A percentile compares a stretch with the other conserved stretches of the same genome.
Conservation (phyloP, 2,113 vertebrate genomes). For the Brienomyrus longianalis region DNA sequence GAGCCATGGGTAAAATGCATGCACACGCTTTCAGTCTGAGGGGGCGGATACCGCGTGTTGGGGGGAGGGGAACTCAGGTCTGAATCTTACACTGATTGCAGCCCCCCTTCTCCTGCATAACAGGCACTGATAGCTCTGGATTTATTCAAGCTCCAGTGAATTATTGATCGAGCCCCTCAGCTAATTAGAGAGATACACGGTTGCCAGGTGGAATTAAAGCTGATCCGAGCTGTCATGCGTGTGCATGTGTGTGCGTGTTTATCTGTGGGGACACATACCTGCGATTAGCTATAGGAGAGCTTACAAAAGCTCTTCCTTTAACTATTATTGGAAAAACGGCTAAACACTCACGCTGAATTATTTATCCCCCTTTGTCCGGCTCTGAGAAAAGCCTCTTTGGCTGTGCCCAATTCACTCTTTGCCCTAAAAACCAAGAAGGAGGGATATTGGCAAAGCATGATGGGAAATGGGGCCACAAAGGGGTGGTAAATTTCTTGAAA, state of each 20-base stretch:
- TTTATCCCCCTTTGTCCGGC: not conserved
- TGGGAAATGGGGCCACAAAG: not conserved
- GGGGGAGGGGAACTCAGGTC: conserved; percentile 18
- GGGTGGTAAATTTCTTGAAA: not conserved
- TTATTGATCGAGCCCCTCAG: conserved; percentile 75
- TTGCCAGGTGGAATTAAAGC: conserved; percentile 63
- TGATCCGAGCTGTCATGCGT: conserved; percentile 59
- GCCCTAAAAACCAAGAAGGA: not conserved
- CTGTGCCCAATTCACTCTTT: not conserved
- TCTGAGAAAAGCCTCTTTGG: not conserved
- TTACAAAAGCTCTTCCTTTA: not conserved
- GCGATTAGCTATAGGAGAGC: conserved; percentile 10
- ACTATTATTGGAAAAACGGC: not conserved
- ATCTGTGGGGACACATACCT: not conserved
- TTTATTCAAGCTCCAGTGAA: conserved; percentile 64
- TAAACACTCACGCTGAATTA: not conserved
- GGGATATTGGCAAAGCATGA: not conserved
- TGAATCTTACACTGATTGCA: conserved; percentile 59
- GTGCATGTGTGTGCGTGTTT: conserved; percentile 37
- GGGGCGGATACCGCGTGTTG: not conserved
- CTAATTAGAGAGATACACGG: conserved; percentile 68
- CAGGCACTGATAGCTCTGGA: conserved; percentile 55
- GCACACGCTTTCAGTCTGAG: not conserved
- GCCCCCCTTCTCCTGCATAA: conserved; percentile 50
- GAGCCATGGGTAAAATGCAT: not conserved